Percentiles rank a stretch among this genome's conserved stretches.
phyloP scores from a whole-genome alignment of 2,113 vertebrate species.

The Calypte anna region DNA sequence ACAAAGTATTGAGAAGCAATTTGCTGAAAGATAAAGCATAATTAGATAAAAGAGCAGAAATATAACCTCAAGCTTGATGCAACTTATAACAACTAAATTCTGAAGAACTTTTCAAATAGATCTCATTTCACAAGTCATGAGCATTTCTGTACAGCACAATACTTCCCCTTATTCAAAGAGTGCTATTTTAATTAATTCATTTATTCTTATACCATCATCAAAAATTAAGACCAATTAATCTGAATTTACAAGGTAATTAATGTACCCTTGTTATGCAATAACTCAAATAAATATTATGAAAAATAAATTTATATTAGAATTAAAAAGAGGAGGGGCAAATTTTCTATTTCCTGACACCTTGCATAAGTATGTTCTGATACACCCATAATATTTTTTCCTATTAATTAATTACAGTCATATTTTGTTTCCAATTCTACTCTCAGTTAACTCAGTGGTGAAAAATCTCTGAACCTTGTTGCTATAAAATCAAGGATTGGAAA shows the following conservation, averaged over 20 bases:
- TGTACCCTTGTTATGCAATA: background rate
- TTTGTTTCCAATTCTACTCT: background rate
- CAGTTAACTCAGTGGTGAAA: background rate
- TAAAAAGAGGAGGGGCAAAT: background rate
- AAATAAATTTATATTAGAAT: background rate
- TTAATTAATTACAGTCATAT: background rate
- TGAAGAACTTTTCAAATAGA: background rate
- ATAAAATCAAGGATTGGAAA: background rate
- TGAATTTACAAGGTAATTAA: background rate
- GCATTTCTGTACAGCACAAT: background rate
- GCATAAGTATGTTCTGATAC: background rate
- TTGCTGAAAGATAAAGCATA: slow-evolving; percentile 24
- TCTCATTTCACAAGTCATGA: background rate
- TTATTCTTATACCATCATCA: background rate
- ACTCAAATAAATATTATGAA: background rate
- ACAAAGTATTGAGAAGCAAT: slow-evolving; percentile 29
- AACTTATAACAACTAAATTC: slow-evolving; percentile 9
- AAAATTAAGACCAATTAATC: background rate
- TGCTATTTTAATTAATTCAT: background rate
- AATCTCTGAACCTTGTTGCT: background rate
- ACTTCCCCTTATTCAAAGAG: background rate
- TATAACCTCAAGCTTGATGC: background rate
- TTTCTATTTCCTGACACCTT: background rate
- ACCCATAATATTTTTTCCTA: background rate
- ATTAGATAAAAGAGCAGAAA: slow-evolving; percentile 52